Evolutionary conservation across 1,140 invertebrate genomes (phyloP), one percentile per base, ranked within the genome.

Genomic region (Apis cerana): DNA sequence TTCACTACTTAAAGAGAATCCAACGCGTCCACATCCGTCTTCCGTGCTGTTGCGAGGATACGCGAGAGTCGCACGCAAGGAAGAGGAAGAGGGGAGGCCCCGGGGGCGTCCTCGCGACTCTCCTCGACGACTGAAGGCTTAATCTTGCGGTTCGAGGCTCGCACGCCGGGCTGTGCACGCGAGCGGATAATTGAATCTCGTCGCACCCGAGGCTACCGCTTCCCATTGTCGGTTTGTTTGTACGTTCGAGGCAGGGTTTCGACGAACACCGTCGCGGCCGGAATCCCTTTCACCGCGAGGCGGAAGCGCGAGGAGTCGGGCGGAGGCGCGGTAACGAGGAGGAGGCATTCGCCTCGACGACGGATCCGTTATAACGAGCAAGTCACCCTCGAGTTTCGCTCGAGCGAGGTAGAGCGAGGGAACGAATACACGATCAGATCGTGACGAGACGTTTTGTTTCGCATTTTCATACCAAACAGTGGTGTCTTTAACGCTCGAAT

Each of bases 101-200:
- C 27, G 33, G 48, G 64, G 76, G 33, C 54, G 15, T 1, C 3
- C 54, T 68, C 52, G 52, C 59, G 62, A 71, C 7, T 23, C 52
- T 65, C 54, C 33, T 59, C 13, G 19, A 9, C 19, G 11, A 43
- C 33, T 43, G 5, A 43, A 43, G 76, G 52, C 67, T 79, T 56
- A 64, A 85, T 85, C 69, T 82, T 56, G 1, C 27, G 48, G 71
- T 72, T 61, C 48, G 27, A 75, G 79, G 61, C 12, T 71, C 19
- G 43, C 70, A 79, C 58, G 77, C 33, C 33, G 33, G 19, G 23
- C 48, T 21, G 62, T 70, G 83, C 83, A 82, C 74, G 80, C 67
- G 80, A 82, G 33, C 33, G 33, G 3, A 33, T 85, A 82, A 85
- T 85, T 82, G 83, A 82, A 85, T 85, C 80, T 78, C 59, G 21